phyloP scores from a whole-genome alignment of 2,113 vertebrate genomes.

The Brachyhypopomus occidentalis region DNA sequence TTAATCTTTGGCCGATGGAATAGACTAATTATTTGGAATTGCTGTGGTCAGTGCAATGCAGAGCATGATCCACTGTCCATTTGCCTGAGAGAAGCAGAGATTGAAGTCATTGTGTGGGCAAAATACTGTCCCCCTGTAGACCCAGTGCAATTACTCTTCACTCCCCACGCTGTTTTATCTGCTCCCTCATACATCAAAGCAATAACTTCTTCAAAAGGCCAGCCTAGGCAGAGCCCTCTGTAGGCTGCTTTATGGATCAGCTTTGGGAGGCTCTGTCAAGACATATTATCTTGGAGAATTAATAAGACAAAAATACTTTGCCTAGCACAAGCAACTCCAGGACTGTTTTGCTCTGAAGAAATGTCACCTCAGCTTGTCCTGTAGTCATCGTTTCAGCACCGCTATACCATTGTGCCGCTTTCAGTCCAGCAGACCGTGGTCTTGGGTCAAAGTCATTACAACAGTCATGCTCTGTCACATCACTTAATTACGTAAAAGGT shows the following conservation, averaged over 20 bases:
- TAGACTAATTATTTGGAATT: conserved; percentile 35
- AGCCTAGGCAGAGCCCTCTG: conserved; percentile 53
- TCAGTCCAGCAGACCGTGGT: neutral
- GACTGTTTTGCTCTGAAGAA: conserved; percentile 43
- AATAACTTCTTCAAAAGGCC: conserved; percentile 60
- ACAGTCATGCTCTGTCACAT: neutral
- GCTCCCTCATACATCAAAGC: conserved; percentile 60
- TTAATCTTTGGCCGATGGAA: conserved; percentile 48
- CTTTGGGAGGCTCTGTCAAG: conserved; percentile 59
- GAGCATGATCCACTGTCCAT: conserved; percentile 55
- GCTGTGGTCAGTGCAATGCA: conserved; percentile 15
- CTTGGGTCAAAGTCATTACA: neutral
- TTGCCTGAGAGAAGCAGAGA: conserved; percentile 50
- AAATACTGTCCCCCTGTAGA: conserved; percentile 53
- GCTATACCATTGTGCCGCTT: neutral
- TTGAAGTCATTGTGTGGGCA: conserved; percentile 60
- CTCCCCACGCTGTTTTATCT: conserved; percentile 58
- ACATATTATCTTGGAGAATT: conserved; percentile 57
- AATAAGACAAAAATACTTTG: conserved; percentile 58
- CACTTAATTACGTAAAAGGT: neutral
- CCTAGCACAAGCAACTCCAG: conserved; percentile 46
- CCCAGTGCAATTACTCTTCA: conserved; percentile 57
- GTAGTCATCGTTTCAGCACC: conserved; percentile 28
- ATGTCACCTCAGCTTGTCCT: conserved; percentile 19
- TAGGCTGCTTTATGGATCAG: conserved; percentile 56